Evolutionary conservation across 2,888 invertebrate species (phyloP), one percentile per base, ranked within the genome.

Genomic region (Endotricha flammealis): DNA sequence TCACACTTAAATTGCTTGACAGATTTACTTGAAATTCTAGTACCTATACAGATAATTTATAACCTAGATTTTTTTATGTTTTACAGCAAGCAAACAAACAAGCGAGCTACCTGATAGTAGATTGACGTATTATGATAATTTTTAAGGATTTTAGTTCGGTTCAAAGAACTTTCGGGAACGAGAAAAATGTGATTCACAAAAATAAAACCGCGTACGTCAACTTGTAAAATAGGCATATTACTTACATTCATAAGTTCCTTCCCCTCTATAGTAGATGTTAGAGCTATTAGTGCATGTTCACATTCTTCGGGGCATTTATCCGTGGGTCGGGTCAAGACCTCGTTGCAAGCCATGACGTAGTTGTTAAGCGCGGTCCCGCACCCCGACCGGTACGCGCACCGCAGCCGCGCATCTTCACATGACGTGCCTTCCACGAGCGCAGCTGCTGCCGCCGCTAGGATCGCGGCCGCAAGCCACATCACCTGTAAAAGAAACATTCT

Each of bases 261-360:
- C 33, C 95, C 94, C 64, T 94, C 93, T 33, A 91, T 92, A 0
- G 94, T 93, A 13, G 93, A 92, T 0, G 92, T 92, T 27, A 95
- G 87, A 0, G 94, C 93, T 27, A 95, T 93, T 23, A 95, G 88
- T 0, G 95, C 92, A 61, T 93, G 90, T 53, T 91, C 91, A 68
- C 95, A 95, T 32, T 88, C 83, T 56, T 91, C 90, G 0, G 93
- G 91, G 63, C 95, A 95, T 44, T 67, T 64, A 50, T 57, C 81
- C 54, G 69, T 87, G 20, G 78, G 88, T 14, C 90, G 89, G 29
- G 91, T 88, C 20, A 94, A 85, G 17, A 92, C 91, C 3, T 89
- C 89, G 5, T 91, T 90, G 64, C 95, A 95, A 53, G 91, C 90
- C 44, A 91, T 74, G 71, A 93, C 87, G 79, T 94, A 95, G 74